Evolutionary conservation across 2,797 vertebrate species (phyloP).

Genomic region (Benthosema pterotum): DNA sequence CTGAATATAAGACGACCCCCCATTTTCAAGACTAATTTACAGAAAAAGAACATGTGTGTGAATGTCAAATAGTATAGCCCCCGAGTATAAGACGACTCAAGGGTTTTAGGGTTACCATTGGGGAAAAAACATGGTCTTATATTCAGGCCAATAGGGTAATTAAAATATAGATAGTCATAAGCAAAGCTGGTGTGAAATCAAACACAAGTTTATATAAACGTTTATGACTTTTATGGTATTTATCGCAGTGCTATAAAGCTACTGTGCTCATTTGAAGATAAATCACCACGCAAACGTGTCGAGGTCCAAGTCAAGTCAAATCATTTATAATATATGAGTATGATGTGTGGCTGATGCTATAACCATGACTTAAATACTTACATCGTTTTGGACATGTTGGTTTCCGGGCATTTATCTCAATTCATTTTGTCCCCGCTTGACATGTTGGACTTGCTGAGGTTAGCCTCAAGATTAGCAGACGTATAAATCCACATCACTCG

Average conservation of each 20-base stretch:
- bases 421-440: not conserved
- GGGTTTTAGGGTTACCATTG: no score
- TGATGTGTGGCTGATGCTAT: not conserved
- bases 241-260: not conserved
- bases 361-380: not conserved
- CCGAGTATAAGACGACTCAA: no score
- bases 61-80: no score
- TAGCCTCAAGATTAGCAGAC: no score
- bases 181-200: not conserved
- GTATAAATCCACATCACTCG: no score
- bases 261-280: not conserved
- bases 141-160: no score
- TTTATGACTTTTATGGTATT: not conserved
- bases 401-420: not conserved
- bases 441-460: not conserved
- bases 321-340: no score
- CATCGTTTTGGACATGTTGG: not conserved
- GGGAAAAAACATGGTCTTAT: no score
- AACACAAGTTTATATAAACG: not conserved
- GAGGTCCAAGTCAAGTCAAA: not conserved
- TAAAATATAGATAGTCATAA: not conserved
- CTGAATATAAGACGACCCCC: no score
- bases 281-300: not conserved
- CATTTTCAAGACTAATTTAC: no score
- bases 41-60: no score